These are phyloP conservation scores for Helicoverpa assulta DNA, from an alignment of 2,888 invertebrate species.

Conservation along the genomic window DNA sequence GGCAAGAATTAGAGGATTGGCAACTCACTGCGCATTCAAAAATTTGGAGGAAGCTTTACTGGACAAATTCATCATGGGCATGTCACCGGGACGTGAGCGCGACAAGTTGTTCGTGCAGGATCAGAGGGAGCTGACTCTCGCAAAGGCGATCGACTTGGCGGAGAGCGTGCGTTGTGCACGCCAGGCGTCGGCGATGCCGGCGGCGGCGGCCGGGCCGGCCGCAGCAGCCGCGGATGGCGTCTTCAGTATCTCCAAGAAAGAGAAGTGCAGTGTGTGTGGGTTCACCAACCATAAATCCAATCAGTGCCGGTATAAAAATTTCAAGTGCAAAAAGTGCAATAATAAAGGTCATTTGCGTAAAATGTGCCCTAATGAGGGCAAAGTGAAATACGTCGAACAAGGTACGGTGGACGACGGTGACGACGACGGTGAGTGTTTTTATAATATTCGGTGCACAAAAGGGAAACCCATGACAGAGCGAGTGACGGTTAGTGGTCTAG, in stretches of 20 bases:
- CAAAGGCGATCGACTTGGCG: slow-evolving; percentile 53
- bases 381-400: slow-evolving; percentile 37
- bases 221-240: slow-evolving; percentile 3
- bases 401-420: slow-evolving; percentile 36
- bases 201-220: slow-evolving; percentile 16
- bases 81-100: slow-evolving; percentile 52
- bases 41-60: slow-evolving; percentile 57
- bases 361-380: slow-evolving; percentile 10
- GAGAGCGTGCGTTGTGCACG: slow-evolving; percentile 30
- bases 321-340: slow-evolving; percentile 47
- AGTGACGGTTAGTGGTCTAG: slow-evolving; percentile 31
- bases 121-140: slow-evolving; percentile 42
- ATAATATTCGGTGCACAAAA: slow-evolving; percentile 46
- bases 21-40: slow-evolving; percentile 5
- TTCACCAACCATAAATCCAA: slow-evolving; percentile 42
- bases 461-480: slow-evolving; percentile 51
- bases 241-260: slow-evolving; percentile 35
- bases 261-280: slow-evolving; percentile 58
- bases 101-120: slow-evolving; percentile 56
- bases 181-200: slow-evolving; percentile 26
- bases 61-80: slow-evolving; percentile 59
- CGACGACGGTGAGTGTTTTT: slow-evolving; percentile 54
- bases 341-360: slow-evolving; percentile 45
- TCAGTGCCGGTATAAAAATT: slow-evolving; percentile 48
- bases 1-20: too few species aligned